Conservation (phyloP, 2,888 invertebrate species). For the Drosophila suboccidentalis region DNA sequence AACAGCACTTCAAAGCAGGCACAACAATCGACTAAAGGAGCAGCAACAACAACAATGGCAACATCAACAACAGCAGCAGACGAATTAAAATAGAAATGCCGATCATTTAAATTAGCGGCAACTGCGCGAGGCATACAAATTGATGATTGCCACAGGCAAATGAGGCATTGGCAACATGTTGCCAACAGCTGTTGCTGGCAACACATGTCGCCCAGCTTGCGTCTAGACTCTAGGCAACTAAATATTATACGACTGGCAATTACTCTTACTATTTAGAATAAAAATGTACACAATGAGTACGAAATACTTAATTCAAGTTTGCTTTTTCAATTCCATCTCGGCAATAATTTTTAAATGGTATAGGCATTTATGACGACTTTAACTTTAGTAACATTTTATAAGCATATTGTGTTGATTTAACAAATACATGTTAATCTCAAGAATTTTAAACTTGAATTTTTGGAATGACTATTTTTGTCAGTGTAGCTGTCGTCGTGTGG, state of each 20-base stretch:
- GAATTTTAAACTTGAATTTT: no score
- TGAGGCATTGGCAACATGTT: slow-evolving; percentile 70
- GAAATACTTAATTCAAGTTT: no score
- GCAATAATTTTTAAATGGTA: no score
- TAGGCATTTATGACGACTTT: no score
- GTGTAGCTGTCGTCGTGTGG: background rate
- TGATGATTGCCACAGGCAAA: slow-evolving; percentile 58
- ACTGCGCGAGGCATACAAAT: slow-evolving; percentile 67
- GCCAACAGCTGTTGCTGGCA: slow-evolving; percentile 63
- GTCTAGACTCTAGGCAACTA: slow-evolving; percentile 26
- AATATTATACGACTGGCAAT: background rate
- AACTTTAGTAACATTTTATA: no score
- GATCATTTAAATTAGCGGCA: slow-evolving; percentile 72
- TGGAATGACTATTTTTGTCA: no score
- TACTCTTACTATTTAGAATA: slow-evolving; percentile 3
- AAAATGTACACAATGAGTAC: no score
- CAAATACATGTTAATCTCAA: no score
- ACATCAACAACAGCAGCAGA: slow-evolving; percentile 10
- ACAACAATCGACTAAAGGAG: slow-evolving; percentile 35
- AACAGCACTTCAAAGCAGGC: slow-evolving; percentile 57
- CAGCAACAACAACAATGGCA: background rate
- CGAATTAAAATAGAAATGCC: slow-evolving; percentile 63
- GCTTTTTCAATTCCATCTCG: no score
- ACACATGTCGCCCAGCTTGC: slow-evolving; percentile 69
- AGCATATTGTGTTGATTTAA: no score